Base-by-base conservation (phyloP, 2,888 invertebrate species). In the Leptopilina syphax region DNA sequence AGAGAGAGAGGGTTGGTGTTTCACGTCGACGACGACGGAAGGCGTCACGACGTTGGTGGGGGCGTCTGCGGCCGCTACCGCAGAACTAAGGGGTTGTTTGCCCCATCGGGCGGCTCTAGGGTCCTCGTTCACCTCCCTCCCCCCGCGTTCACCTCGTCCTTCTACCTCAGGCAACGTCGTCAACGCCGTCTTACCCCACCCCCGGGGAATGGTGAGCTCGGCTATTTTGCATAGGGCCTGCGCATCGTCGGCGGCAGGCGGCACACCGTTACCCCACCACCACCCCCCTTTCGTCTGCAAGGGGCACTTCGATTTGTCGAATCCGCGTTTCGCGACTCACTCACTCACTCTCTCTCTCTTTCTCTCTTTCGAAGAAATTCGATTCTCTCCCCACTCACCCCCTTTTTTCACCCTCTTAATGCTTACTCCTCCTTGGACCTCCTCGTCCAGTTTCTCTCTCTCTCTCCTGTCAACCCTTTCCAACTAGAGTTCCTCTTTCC, bases 61-160 rank as follows among this genome's bases (percentile, higher is more conserved):
- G 91, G 90, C 90, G 90, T 91, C 90, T 90, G 90, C 89, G 90
- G 86, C 89, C 89, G 90, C 90, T 90, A 90, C 90, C 88, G 87
- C 90, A 90, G 89, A 89, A 91, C 91, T 91, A 91, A 90, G 90
- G 90, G 91, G 90, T 91, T 91, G 91, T 91, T 91, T 90, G 89
- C 89, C 90, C 89, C 90, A 89, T 87, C 88, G 89, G 86, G 85
- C 84, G 85, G 86, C 87, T 87, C 87, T 83, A 85, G 87, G 88
- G 88, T 90, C 87, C 88, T 88, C 87, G 85, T 34, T 57, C 73
- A 3, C 70, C 70, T 54, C 73, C 81, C 80, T 81, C 80, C 84
- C 85, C 86, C 82, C 78, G 34, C 34, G 18, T 18, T 34, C 34
- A 34, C 79, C 65, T 24, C n/a, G 47, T 47, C 47, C 34, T 34